Base-by-base conservation (phyloP, 2,113 vertebrate genomes). In the Pterophyllum scalare region DNA sequence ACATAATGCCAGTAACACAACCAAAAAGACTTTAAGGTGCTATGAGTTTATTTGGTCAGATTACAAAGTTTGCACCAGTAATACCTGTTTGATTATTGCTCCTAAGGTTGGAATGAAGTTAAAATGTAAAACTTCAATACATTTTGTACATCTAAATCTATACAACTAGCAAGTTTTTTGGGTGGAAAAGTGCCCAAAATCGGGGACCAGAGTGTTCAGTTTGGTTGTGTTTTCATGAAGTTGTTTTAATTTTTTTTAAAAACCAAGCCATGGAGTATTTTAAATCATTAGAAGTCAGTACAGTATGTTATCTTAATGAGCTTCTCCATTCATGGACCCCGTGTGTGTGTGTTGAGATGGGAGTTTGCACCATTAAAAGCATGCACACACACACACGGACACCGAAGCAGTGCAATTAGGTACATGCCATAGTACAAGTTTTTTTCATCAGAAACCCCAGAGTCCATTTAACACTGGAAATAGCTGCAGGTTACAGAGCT, bases 381-480 rank as follows among this genome's bases (percentile, higher is more conserved):
- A 43, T 6, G 54, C 80, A 86, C 46, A 77, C 43, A 81, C 46
- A 75, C 46, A 75, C 61, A 80, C 83, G 4, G 2, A 28, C 28
- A 33, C 31, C 31, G 77, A 84, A 52, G 74, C 26, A 54, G 59
- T 49, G 85, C 88, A 93, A 93, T 92, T 93, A 89, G 89, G 78
- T 88, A 87, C 91, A 91, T 75, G 81, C 88, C 67, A 84, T 28
- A 54, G 81, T 60, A 79, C 84, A 87, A 77, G 90, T 81, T 88
- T 81, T 89, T 35, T 91, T 83, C 8, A 9, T 90, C 62, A 83
- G 59, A 82, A 86, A 84, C 87, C 85, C 87, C 81, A 77, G 87
- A 92, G 89, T 92, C 83, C 89, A 92, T 91, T 93, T 91, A 93
- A 87, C 79, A 58, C 80, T 81, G 85, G 85, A 93, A 90, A 93